These are phyloP conservation scores for Rhingia rostrata DNA, from an alignment of 2,888 invertebrate species.

Conservation along the genomic window DNA sequence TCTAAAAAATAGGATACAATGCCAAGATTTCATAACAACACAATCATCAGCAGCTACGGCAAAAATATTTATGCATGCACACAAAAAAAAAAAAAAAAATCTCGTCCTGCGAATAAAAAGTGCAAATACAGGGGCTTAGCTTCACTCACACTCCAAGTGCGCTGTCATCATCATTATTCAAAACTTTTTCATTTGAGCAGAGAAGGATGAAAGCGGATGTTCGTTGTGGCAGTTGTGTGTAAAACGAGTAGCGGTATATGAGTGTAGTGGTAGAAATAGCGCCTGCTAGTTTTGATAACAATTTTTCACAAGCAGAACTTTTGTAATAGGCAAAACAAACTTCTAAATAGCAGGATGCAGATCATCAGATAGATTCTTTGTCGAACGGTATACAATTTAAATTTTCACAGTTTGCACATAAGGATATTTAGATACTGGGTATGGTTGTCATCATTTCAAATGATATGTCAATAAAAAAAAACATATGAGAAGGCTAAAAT, in stretches of 20 bases:
- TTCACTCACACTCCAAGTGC: background rate
- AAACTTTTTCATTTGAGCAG: conserved; percentile 12
- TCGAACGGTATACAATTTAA: background rate
- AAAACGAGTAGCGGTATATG: background rate
- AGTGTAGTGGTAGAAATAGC: background rate
- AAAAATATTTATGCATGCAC: too few relatives aligned
- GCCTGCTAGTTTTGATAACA: conserved; percentile 5
- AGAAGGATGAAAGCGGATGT: background rate
- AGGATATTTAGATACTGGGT: background rate
- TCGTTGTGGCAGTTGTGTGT: too few relatives aligned
- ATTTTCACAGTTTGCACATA: background rate
- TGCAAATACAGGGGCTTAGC: background rate
- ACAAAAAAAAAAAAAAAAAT: background rate
- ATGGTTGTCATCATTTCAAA: background rate
- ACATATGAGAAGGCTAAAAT: too few relatives aligned
- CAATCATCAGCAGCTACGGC: background rate
- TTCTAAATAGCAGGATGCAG: too few relatives aligned
- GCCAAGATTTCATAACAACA: conserved; percentile 28
- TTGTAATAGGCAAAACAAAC: too few relatives aligned
- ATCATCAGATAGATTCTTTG: background rate
- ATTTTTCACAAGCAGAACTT: background rate
- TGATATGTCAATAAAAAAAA: background rate
- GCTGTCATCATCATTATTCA: conserved; percentile 28
- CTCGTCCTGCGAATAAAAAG: conserved; percentile 6
- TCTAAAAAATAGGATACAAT: conserved; percentile 27